Percentiles rank a stretch among this genome's conserved stretches.
phyloP scores from a whole-genome alignment of 1,140 invertebrate genomes.

The Chymomyza costata region DNA sequence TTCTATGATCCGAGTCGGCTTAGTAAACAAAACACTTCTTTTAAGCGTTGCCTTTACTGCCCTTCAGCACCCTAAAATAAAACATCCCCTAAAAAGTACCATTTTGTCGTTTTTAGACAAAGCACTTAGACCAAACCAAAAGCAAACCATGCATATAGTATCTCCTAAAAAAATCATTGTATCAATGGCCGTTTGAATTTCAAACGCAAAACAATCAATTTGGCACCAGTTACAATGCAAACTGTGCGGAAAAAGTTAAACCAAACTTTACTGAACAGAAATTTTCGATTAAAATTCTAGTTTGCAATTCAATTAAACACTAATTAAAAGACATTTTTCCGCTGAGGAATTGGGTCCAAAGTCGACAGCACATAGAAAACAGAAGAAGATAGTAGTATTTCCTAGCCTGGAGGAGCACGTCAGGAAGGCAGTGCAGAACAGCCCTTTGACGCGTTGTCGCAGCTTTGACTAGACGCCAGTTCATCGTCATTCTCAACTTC shows the following conservation, averaged over 20 bases:
- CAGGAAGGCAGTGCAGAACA: not conserved
- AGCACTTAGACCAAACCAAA: too few species aligned
- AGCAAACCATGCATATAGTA: too few species aligned
- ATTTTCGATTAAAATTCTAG: slow-evolving; percentile 72
- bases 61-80: too few species aligned
- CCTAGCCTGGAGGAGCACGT: not conserved
- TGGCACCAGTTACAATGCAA: slow-evolving; percentile 55
- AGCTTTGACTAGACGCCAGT: too few species aligned
- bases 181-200: slow-evolving; percentile 39
- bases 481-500: slow-evolving; percentile 12
- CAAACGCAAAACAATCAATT: slow-evolving; percentile 55
- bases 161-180: slow-evolving; percentile 9
- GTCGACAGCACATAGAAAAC: too few species aligned
- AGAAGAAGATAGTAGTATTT: too few species aligned
- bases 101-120: too few species aligned
- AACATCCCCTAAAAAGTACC: too few species aligned
- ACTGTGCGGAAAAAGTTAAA: slow-evolving; percentile 58
- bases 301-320: slow-evolving; percentile 68
- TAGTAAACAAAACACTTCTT: too few species aligned
- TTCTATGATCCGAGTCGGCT: too few species aligned
- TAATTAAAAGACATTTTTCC: slow-evolving; percentile 69
- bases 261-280: slow-evolving; percentile 37
- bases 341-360: not conserved
- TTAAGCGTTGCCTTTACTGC: too few species aligned
- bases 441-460: slow-evolving; percentile 7